Percentiles rank a stretch among this genome's conserved stretches.
These are phyloP conservation scores for Sprattus sprattus DNA, from an alignment of 2,113 vertebrate species.

Conservation along the genomic window DNA sequence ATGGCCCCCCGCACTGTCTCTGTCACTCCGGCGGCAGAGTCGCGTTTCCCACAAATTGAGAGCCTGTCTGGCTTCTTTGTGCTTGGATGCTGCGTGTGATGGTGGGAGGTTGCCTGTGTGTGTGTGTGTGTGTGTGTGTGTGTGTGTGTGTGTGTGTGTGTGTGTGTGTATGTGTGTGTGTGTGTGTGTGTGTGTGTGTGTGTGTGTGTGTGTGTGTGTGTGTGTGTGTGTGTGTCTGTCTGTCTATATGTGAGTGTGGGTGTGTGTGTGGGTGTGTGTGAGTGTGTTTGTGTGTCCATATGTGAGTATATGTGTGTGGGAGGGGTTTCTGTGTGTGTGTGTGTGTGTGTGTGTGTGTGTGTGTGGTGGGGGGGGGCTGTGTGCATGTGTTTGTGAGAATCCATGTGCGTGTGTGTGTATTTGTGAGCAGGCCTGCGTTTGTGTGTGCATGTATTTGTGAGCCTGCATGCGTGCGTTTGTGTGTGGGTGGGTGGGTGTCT, in stretches of 20 bases:
- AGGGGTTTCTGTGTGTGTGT: neutral
- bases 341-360: constrained; percentile 15
- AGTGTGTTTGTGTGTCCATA: neutral
- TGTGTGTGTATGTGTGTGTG: neutral
- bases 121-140: neutral
- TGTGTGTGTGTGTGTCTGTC: neutral
- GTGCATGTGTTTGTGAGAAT: neutral
- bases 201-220: constrained; percentile 14
- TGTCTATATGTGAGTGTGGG: no score
- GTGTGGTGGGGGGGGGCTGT: neutral
- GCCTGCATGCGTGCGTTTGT: neutral
- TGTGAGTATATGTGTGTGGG: neutral
- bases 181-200: neutral
- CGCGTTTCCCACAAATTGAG: constrained; percentile 69
- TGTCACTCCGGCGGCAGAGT: constrained; percentile 60
- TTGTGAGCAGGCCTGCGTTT: neutral
- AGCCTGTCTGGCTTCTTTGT: constrained; percentile 67
- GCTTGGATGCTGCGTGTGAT: constrained; percentile 47
- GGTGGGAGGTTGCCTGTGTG: constrained; percentile 1
- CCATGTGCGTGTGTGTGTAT: constrained; percentile 12
- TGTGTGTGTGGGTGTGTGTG: neutral
- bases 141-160: constrained; percentile 26
- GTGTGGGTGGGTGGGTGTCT: neutral
- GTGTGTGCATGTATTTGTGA: neutral
- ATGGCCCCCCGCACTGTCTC: constrained; percentile 47